Base-by-base conservation (phyloP, 2,888 invertebrate genomes). In the Hyles lineata region DNA sequence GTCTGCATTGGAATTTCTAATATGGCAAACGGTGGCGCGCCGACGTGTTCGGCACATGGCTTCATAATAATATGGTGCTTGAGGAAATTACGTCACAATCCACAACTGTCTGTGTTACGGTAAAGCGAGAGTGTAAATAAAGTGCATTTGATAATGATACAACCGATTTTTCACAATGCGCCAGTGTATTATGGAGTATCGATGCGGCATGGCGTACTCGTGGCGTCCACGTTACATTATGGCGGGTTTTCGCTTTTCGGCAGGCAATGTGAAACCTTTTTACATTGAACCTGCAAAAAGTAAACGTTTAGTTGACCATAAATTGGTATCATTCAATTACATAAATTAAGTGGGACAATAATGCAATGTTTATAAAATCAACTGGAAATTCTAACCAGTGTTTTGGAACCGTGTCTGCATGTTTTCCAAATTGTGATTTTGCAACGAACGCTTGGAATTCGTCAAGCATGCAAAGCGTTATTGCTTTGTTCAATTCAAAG, bases 21-120 rank as follows among this genome's bases (percentile, higher is more conserved):
- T 89, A 92, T 87, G 91, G 89, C 91, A 86, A 88, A 85, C 86
- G 85, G 88, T 87, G 83, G 88, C 89, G 90, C 89, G 90, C 90
- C 92, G 93, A 92, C 94, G 92, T 94, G 93, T 89, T 90, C 89
- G 89, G 89, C 94, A 94, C 93, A 94, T 94, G 93, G 92, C 91
- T 89, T 87, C 87, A 83, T 90, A 89, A 89, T 92, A 89, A 91
- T 90, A 89, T 90, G 88, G 89, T 89, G 90, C 87, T 92, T 87
- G 87, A 87, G 88, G 87, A 88, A 87, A 89, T 90, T 89, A 89
- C 89, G 87, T 88, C 87, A 87, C 81, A 77, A 83, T 83, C 83
- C 78, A 83, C 85, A 77, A 85, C 81, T 83, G 79, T 81, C 79
- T 82, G 86, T 87, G 85, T 79, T 83, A 79, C 78, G 80, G 82